Evolutionary conservation across 1,140 invertebrate species (phyloP).

Genomic region (Papilio polytes): DNA sequence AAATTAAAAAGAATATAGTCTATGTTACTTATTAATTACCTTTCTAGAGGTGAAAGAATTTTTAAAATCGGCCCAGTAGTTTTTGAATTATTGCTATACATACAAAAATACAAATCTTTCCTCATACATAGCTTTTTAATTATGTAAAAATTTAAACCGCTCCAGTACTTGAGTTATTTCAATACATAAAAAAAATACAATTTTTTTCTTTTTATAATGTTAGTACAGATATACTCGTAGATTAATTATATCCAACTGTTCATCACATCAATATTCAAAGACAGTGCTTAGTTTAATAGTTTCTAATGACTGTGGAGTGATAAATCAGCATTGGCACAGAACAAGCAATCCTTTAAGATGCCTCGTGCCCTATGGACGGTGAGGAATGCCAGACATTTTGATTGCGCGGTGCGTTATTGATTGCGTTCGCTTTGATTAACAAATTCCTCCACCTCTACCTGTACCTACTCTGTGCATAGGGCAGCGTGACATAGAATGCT

Average conservation of each 20-base stretch:
- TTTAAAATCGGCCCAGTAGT: too few species aligned
- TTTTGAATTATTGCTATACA: too few species aligned
- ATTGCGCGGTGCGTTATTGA: constrained; percentile 69
- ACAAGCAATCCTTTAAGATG: constrained; percentile 54
- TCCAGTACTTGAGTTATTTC: too few species aligned
- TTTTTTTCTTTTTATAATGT: background rate
- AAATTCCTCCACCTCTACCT: constrained; percentile 56
- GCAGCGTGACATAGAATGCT: background rate
- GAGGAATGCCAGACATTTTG: constrained; percentile 71
- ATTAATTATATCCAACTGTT: background rate
- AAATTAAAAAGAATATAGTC: too few species aligned
- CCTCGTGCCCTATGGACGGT: constrained; percentile 48
- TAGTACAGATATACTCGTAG: background rate
- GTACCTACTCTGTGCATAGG: constrained; percentile 47
- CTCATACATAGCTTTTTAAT: too few species aligned
- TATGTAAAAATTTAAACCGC: too few species aligned
- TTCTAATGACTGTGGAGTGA: constrained; percentile 40
- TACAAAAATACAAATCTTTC: too few species aligned
- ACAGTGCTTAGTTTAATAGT: constrained; percentile 30
- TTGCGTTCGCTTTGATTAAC: constrained; percentile 72
- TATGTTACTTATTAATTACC: too few species aligned
- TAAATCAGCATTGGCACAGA: constrained; percentile 43
- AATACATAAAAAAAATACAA: too few species aligned
- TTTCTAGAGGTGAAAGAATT: too few species aligned
- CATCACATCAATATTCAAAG: background rate